phyloP scores from a whole-genome alignment of 2,113 vertebrate genomes.

The Pandion haliaetus region DNA sequence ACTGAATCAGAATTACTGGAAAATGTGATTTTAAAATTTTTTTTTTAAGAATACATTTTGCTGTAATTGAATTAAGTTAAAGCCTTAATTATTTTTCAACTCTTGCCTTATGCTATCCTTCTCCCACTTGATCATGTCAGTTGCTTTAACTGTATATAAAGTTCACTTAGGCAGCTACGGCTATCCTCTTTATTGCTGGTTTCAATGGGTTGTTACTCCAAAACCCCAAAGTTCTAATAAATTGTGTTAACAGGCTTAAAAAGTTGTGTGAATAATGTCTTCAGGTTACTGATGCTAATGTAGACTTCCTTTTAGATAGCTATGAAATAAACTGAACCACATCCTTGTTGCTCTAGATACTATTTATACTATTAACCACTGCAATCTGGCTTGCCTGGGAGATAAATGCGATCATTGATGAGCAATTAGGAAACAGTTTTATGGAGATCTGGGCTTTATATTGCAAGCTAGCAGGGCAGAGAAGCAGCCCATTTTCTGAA shows the following conservation, averaged over 20 bases:
- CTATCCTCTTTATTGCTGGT: neutral
- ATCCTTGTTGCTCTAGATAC: neutral
- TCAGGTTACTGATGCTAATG: neutral
- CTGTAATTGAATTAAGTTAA: conserved; percentile 63
- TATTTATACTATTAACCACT: neutral
- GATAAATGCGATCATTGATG: neutral
- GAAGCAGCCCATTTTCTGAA: neutral
- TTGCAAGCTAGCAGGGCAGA: neutral
- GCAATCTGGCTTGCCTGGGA: neutral
- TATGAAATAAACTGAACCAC: neutral
- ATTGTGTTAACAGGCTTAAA: conserved; percentile 2
- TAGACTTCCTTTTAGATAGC: neutral
- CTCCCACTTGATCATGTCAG: neutral
- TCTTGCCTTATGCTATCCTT: conserved; percentile 34
- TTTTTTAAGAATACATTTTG: conserved; percentile 18
- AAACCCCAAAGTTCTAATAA: neutral
- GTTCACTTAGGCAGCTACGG: neutral
- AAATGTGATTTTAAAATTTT: conserved; percentile 23
- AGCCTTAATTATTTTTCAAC: conserved; percentile 67
- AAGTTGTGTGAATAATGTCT: neutral
- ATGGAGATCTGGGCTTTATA: neutral
- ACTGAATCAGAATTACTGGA: conserved; percentile 71
- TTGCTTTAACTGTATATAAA: neutral
- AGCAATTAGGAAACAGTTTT: conserved; percentile 23
- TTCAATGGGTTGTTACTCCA: neutral